A percentile compares a stretch with the other conserved stretches of the same genome.
Evolutionary conservation across 2,888 invertebrate species (phyloP).

Genomic region (Eristalis tenax): DNA sequence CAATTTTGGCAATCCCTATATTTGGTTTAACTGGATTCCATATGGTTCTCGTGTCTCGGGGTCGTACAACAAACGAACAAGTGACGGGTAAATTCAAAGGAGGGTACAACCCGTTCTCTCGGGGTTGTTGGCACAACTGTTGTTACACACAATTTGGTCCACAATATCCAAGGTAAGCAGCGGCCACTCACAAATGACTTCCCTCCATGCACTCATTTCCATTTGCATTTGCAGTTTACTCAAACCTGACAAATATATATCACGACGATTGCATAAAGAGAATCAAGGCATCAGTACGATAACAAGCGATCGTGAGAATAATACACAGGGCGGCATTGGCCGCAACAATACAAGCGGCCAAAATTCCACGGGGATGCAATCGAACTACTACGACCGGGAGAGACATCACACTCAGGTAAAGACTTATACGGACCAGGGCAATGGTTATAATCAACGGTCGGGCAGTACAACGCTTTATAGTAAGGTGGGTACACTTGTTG

Average conservation of each 20-base stretch:
- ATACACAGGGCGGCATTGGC: constrained; percentile 80
- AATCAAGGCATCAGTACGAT: constrained; percentile 81
- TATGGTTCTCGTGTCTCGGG: constrained; percentile 96
- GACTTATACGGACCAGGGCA: constrained; percentile 97
- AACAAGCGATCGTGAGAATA: constrained; percentile 82
- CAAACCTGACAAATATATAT: constrained; percentile 86
- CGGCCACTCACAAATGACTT: neutral
- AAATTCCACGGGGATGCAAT: constrained; percentile 82
- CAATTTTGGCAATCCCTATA: constrained; percentile 96
- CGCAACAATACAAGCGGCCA: constrained; percentile 80
- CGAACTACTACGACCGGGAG: constrained; percentile 82
- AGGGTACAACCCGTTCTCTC: constrained; percentile 98
- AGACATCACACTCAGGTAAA: constrained; percentile 93
- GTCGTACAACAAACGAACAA: constrained; percentile 99
- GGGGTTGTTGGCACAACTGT: constrained; percentile 97
- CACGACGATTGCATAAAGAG: constrained; percentile 84
- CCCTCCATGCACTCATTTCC: neutral
- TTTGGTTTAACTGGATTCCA: constrained; percentile 99
- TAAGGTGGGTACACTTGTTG: constrained; percentile 87
- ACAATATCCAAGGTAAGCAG: constrained; percentile 94
- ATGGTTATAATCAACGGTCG: constrained; percentile 89
- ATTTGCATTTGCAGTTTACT: constrained; percentile 82
- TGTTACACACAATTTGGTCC: constrained; percentile 97
- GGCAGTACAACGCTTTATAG: constrained; percentile 89
- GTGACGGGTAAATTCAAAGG: constrained; percentile 99